Evolutionary conservation across 2,888 invertebrate species (phyloP), one percentile per base, ranked within the genome.

Genomic region (Habrosyne pyritoides): DNA sequence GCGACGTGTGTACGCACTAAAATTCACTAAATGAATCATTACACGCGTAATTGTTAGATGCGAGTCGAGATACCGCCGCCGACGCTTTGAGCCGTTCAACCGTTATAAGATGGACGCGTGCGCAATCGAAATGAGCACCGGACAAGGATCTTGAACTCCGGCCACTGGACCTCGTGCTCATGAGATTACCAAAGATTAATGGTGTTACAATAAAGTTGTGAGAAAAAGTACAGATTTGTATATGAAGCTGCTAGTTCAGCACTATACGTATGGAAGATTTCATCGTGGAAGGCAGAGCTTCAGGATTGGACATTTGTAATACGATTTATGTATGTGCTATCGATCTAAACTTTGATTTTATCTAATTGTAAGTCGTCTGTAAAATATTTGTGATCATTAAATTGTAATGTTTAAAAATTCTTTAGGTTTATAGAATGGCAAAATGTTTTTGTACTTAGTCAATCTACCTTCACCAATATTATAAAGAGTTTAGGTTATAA

Each of bases 21-120:
- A 69, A 53, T 58, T 59, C 57, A 55, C 60, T 57, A 66, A 66
- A 69, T 70, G 68, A 66, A 66, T 65, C 59, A 60, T 67, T 64
- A 66, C 66, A 54, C 54, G 60, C 52, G 60, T 65, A 67, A 69
- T 64, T 62, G 66, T 61, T 46, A 62, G 69, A 70, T 69, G 56
- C 14, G 26, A 47, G 26, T n/a, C 47, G 30, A 46, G 51, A 26
- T 52, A 52, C 26, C 52, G 52, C 6, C 18, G 30, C 50, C 10
- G 28, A 26, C 30, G 8, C 50, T 18, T 30, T 26, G 50, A 21
- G 12, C 30, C 14, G 14, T 10, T 30, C 50, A 18, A 50, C 50
- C 26, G 50, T 50, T 50, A 50, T 30, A 50, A 50, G 28, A 50
- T 42, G 30, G 30, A 50, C 24, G 50, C 50, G 50, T n/a, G 50